phyloP scores from a whole-genome alignment of 2,113 vertebrate genomes.

The Phycodurus eques region DNA sequence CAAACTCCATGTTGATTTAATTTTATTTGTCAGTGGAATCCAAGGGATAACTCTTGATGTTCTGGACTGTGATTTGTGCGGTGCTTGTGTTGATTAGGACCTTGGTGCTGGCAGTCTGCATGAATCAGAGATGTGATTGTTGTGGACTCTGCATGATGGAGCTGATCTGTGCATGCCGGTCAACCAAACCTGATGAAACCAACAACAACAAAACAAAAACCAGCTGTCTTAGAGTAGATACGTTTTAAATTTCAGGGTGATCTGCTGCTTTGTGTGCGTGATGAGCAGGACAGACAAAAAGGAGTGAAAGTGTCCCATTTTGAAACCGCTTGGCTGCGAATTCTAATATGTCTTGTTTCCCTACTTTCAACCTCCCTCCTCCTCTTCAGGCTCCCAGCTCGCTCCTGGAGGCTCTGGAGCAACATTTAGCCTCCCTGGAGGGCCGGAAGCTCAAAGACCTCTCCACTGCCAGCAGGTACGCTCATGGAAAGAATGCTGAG shows the following conservation, averaged over 20 bases:
- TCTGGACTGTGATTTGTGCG: slow-evolving; percentile 47
- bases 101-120: slow-evolving; percentile 58
- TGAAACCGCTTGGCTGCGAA: slow-evolving; percentile 14
- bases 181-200: slow-evolving; percentile 72
- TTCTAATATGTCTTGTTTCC: slow-evolving; percentile 42
- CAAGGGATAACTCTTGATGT: slow-evolving; percentile 62
- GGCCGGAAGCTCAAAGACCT: slow-evolving; percentile 88
- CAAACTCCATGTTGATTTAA: background rate
- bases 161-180: slow-evolving; percentile 67
- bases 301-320: slow-evolving; percentile 36
- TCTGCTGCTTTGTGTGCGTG: slow-evolving; percentile 47
- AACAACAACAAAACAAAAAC: slow-evolving; percentile 47
- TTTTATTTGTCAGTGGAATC: slow-evolving; percentile 43
- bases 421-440: slow-evolving; percentile 93
- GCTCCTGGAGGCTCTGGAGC: slow-evolving; percentile 90
- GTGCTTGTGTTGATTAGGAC: slow-evolving; percentile 40
- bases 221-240: slow-evolving; percentile 39
- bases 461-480: slow-evolving; percentile 82
- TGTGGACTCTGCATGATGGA: slow-evolving; percentile 62
- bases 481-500: background rate
- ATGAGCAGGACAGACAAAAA: slow-evolving; percentile 5
- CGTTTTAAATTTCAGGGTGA: slow-evolving; percentile 33
- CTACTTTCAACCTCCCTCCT: slow-evolving; percentile 7
- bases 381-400: slow-evolving; percentile 83
- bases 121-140: slow-evolving; percentile 52